Evolutionary conservation across 2,888 invertebrate genomes (phyloP).

Genomic region (Phoronis australis): DNA sequence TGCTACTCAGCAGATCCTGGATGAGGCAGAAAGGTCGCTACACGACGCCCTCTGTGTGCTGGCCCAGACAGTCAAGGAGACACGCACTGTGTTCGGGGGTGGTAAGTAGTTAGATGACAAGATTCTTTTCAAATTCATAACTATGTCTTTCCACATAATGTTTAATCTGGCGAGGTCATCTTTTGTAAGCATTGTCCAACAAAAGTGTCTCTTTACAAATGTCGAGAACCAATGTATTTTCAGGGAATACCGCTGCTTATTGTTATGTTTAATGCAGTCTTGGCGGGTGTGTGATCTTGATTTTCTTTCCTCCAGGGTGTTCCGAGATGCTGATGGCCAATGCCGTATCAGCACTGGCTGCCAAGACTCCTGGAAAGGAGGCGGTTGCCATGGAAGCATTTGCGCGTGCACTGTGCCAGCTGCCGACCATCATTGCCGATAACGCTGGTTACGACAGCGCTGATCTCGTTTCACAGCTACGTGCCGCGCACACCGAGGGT

Average conservation of each 20-base stretch:
- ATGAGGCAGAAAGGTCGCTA: constrained; percentile 95
- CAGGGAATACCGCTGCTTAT: no score
- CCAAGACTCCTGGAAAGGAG: constrained; percentile 91
- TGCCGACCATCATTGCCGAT: constrained; percentile 95
- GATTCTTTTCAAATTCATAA: no score
- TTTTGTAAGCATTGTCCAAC: no score
- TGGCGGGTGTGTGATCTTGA: no score
- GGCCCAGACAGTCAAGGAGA: constrained; percentile 89
- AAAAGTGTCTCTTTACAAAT: no score
- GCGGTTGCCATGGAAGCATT: constrained; percentile 95
- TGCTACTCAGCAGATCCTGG: constrained; percentile 95
- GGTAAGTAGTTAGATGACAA: constrained; percentile 61
- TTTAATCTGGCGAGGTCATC: no score
- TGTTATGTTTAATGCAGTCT: no score
- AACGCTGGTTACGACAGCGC: constrained; percentile 98
- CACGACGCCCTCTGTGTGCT: constrained; percentile 98
- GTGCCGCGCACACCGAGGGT: constrained; percentile 84
- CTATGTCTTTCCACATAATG: no score
- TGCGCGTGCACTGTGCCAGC: constrained; percentile 73
- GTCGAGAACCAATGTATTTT: no score
- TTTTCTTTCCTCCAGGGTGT: no score
- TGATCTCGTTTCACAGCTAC: constrained; percentile 78
- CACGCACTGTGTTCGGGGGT: constrained; percentile 85
- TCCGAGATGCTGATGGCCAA: constrained; percentile 97
- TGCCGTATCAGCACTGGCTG: constrained; percentile 77